A percentile compares a stretch with the other conserved stretches of the same genome.
Conservation (phyloP, 1,140 invertebrate genomes). For the Drosophila ambigua region DNA sequence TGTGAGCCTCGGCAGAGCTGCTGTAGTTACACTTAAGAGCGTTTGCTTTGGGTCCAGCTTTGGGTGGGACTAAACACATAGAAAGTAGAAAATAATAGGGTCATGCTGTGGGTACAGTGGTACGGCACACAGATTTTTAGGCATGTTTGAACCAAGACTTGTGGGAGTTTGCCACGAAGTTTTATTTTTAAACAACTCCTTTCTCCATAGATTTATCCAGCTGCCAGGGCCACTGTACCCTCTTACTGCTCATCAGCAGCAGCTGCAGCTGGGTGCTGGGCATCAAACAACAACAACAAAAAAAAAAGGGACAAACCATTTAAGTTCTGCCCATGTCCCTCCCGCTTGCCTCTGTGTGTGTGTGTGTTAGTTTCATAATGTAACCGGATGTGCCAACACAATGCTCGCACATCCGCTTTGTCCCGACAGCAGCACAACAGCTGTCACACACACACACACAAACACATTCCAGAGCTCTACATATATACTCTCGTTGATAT, state of each 20-base stretch:
- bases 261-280: slow-evolving; percentile 46
- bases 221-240: slow-evolving; percentile 35
- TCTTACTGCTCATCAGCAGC: slow-evolving; percentile 53
- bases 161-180: slow-evolving; percentile 1
- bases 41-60: slow-evolving; percentile 14
- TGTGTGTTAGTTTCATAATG: slow-evolving; percentile 76
- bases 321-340: slow-evolving; percentile 51
- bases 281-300: slow-evolving; percentile 18
- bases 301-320: slow-evolving; percentile 60
- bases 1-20: slow-evolving; percentile 47
- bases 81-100: not conserved
- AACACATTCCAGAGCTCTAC: slow-evolving; percentile 2
- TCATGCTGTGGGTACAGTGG: slow-evolving; percentile 19
- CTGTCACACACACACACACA: slow-evolving; percentile 67
- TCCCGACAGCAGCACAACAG: slow-evolving; percentile 76
- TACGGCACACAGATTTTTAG: too few species aligned
- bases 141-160: not conserved
- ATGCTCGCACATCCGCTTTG: slow-evolving; percentile 78
- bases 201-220: slow-evolving; percentile 4
- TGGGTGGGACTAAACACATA: not conserved
- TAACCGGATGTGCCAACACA: slow-evolving; percentile 82
- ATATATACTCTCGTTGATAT: slow-evolving; percentile 8
- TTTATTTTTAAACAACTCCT: not conserved
- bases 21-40: slow-evolving; percentile 73
- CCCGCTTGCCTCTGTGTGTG: not conserved